A percentile compares a stretch with the other conserved stretches of the same genome.
Evolutionary conservation across 2,113 vertebrate species (phyloP).

Genomic region (Phoxinus phoxinus): DNA sequence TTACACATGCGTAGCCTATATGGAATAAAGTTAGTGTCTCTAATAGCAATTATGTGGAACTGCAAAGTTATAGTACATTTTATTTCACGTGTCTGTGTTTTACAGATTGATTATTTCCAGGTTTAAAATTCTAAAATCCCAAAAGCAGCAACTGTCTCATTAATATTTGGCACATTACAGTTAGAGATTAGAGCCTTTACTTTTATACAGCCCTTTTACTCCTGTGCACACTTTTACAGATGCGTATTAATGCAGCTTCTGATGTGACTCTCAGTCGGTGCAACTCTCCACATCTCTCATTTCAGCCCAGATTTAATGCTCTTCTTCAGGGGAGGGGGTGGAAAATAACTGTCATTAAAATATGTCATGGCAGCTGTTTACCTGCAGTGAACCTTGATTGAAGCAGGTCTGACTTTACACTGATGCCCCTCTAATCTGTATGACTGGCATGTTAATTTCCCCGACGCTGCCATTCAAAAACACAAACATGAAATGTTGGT

Average conservation of each 20-base stretch:
- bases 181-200: constrained; percentile 36
- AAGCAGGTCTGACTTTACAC: constrained; percentile 78
- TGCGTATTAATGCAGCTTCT: constrained; percentile 1
- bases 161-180: constrained; percentile 38
- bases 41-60: not conserved
- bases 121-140: not conserved
- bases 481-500: constrained; percentile 85
- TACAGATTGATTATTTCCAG: constrained; percentile 1
- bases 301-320: constrained; percentile 55
- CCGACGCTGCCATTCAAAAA: constrained; percentile 82
- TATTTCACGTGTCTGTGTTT: not conserved
- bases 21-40: not conserved
- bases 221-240: constrained; percentile 12
- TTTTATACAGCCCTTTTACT: constrained; percentile 11
- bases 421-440: constrained; percentile 81
- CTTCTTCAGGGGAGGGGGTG: not conserved
- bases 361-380: constrained; percentile 77
- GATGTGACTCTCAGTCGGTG: constrained; percentile 25
- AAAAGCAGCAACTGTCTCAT: constrained; percentile 32
- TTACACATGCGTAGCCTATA: too few species aligned
- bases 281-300: constrained; percentile 39
- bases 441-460: constrained; percentile 83
- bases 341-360: constrained; percentile 68
- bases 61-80: not conserved
- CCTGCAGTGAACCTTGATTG: constrained; percentile 79